Evolutionary conservation across 2,888 invertebrate genomes (phyloP).

Genomic region (Hirtodrosophila histrioides): DNA sequence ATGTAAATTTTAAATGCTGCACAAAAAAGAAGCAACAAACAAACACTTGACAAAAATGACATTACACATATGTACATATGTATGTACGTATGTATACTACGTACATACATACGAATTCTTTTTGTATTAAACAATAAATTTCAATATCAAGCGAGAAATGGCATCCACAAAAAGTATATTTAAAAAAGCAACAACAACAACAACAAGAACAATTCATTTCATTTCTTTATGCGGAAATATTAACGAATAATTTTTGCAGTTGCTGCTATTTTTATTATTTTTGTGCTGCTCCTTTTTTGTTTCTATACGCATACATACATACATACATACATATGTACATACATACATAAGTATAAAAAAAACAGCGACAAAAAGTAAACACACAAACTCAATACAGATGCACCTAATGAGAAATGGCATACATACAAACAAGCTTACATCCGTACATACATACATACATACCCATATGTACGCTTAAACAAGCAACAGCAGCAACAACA

Average conservation of each 20-base stretch:
- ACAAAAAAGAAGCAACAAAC: too few relatives aligned
- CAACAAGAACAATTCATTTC: constrained; percentile 39
- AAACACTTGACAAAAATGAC: constrained; percentile 31
- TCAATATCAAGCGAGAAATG: constrained; percentile 52
- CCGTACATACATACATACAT: not conserved
- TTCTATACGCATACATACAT: constrained; percentile 13
- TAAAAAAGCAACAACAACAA: too few relatives aligned
- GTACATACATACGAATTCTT: constrained; percentile 50
- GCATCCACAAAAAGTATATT: constrained; percentile 33
- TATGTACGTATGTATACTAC: not conserved
- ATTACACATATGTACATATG: not conserved
- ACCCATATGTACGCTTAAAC: constrained; percentile 25
- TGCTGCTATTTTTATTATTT: constrained; percentile 28
- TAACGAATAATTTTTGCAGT: constrained; percentile 52
- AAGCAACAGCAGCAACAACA: constrained; percentile 52
- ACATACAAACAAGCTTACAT: not conserved
- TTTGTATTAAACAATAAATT: constrained; percentile 43
- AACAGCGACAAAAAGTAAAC: constrained; percentile 55
- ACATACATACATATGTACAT: constrained; percentile 11
- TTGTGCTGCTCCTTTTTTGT: constrained; percentile 29
- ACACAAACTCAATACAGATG: constrained; percentile 44
- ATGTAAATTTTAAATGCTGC: too few relatives aligned
- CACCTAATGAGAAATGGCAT: constrained; percentile 43
- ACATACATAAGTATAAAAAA: constrained; percentile 33
- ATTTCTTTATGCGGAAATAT: constrained; percentile 79